These are phyloP conservation scores for Criorhina ranunculi DNA, from an alignment of 2,888 invertebrate species.

Conservation along the genomic window DNA sequence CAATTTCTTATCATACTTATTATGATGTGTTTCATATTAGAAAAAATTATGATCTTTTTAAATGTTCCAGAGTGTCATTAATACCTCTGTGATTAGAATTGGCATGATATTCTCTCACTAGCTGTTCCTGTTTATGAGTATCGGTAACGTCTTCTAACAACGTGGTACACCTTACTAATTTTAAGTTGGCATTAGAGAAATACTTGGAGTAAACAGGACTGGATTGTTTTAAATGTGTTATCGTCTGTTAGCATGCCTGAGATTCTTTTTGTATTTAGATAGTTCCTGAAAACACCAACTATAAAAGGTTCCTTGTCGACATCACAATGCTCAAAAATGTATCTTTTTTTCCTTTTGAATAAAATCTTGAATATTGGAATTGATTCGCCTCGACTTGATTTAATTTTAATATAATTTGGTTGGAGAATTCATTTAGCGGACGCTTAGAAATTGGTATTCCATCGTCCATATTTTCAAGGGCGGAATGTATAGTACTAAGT, in stretches of 20 bases:
- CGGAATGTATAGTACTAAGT: background rate
- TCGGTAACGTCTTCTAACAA: too few species aligned
- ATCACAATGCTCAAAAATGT: background rate
- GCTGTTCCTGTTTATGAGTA: constrained; percentile 24
- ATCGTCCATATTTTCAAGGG: constrained; percentile 11
- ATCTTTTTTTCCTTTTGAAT: constrained; percentile 12
- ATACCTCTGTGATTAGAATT: constrained; percentile 40
- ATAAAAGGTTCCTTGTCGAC: background rate
- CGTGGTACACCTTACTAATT: constrained; percentile 41
- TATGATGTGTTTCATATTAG: constrained; percentile 41
- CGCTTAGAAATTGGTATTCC: constrained; percentile 46
- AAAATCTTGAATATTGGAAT: background rate
- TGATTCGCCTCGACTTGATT: background rate
- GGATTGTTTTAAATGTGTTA: constrained; percentile 34
- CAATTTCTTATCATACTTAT: constrained; percentile 34
- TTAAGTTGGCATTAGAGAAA: constrained; percentile 26
- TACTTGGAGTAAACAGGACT: constrained; percentile 35
- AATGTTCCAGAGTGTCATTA: constrained; percentile 27
- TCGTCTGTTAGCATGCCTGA: constrained; percentile 25
- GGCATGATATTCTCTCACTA: constrained; percentile 19
- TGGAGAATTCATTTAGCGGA: constrained; percentile 20
- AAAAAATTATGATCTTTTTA: too few species aligned
- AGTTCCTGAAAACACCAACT: background rate
- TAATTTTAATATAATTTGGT: constrained; percentile 1
- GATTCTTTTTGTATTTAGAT: constrained; percentile 24